Percentiles rank a stretch among this genome's conserved stretches.
Evolutionary conservation across 64 coral and sea anemone genomes (phyloP).

Genomic region (Orbicella faveolata): DNA sequence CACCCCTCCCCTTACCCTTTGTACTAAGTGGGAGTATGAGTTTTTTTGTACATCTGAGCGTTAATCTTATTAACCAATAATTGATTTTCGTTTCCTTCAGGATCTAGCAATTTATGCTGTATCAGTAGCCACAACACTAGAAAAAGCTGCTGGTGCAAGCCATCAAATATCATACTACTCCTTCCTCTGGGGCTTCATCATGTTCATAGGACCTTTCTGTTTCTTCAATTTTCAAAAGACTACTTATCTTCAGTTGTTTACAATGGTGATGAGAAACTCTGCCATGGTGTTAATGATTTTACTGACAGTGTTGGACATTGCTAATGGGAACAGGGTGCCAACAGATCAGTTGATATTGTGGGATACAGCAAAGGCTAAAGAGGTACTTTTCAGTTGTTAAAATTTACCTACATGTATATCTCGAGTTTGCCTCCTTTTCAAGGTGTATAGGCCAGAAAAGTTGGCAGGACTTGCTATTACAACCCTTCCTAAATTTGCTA

Average conservation of each 20-base stretch:
- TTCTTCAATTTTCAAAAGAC: conserved; percentile 96
- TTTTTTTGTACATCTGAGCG: no score
- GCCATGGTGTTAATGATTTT: conserved; percentile 85
- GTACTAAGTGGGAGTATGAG: no score
- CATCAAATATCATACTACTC: conserved; percentile 84
- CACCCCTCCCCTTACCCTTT: no score
- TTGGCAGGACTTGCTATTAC: no score
- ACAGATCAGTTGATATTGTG: conserved; percentile 64
- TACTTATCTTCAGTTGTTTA: conserved; percentile 76
- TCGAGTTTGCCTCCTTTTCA: no score
- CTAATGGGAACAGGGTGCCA: conserved; percentile 65
- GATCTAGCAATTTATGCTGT: conserved; percentile 92
- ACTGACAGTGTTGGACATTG: conserved; percentile 64
- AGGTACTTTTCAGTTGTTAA: conserved; percentile 44
- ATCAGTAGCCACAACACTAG: conserved; percentile 80
- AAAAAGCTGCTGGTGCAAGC: conserved; percentile 49
- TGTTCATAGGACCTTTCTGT: conserved; percentile 88
- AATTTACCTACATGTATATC: neutral
- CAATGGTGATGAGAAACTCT: conserved; percentile 89
- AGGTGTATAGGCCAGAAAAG: no score
- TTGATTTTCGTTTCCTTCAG: conserved; percentile 11
- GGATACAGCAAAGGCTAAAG: conserved; percentile 71
- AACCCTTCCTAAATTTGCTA: no score
- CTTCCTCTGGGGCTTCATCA: conserved; percentile 76
- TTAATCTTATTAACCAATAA: no score